Evolutionary conservation across 2,888 invertebrate genomes (phyloP), one percentile per base, ranked within the genome.

Genomic region (Folsomia manolachei): DNA sequence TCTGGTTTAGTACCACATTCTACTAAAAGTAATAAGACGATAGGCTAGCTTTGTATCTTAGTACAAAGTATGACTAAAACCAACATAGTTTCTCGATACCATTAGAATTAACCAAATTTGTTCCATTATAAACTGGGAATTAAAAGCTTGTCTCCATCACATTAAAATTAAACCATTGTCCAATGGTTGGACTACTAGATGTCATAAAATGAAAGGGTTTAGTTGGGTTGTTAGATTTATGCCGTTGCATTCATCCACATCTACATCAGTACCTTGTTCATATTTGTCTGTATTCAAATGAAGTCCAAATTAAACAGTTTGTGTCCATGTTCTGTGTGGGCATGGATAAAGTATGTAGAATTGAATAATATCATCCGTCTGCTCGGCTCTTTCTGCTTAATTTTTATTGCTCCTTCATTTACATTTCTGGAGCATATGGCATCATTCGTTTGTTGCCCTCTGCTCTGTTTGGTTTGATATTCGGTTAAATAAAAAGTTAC

Each of bases 371-470:
- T n/a, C n/a, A n/a, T n/a, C n/a, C n/a, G n/a, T n/a, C n/a, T n/a
- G n/a, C n/a, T 39, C 39, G 4, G 39, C 7, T 39, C 21, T 56
- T 56, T 21, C 56, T 56, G 56, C 19, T 56, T 56, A 66, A 39
- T 66, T 66, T 66, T 39, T 66, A 66, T 52, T 27, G 65, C 65
- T 66, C n/a, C n/a, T n/a, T n/a, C 65, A 66, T 66, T 66, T 66
- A 24, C 18, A 66, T 66, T 66, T 66, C 21, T 27, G 52, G 27
- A 52, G 52, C 65, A 66, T 66, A 66, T 66, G 65, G 65, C 65
- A 52, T 66, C 56, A 56, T 56, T 56, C n/a, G n/a, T 56, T 56
- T 19, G 21, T 56, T 56, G 56, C 21, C 39, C 39, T 39, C 39
- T 39, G 39, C 39, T 39, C 39, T 39, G 39, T 39, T 39, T n/a